Percentiles rank a stretch among this genome's conserved stretches.
Conservation (phyloP, 92 coral and sea anemone species). For the Porites divaricata region DNA sequence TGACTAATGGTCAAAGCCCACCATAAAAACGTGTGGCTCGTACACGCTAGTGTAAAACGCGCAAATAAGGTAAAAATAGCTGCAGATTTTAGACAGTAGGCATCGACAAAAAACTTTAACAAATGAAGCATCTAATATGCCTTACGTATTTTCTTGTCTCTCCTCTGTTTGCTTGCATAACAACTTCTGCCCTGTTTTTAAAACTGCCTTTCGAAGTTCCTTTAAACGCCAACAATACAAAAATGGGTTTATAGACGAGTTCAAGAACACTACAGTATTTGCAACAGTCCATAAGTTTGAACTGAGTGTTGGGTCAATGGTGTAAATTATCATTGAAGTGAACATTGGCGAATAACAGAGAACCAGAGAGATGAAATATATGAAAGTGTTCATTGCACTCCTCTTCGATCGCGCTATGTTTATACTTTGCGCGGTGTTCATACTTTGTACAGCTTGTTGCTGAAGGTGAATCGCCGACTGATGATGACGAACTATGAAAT, state of each 20-base stretch:
- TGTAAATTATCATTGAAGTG: background rate
- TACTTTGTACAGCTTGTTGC: conserved; percentile 4
- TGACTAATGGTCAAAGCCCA: no score
- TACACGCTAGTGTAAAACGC: no score
- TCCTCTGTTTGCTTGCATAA: background rate
- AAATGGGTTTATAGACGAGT: conserved; percentile 19
- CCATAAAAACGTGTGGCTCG: no score
- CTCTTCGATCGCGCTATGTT: conserved; percentile 2
- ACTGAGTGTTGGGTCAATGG: background rate
- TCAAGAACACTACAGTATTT: conserved; percentile 19
- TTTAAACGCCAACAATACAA: conserved; percentile 12
- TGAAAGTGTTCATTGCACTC: conserved; percentile 14
- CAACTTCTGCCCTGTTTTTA: background rate
- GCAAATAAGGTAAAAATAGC: no score
- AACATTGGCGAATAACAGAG: conserved; percentile 13
- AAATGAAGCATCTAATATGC: no score
- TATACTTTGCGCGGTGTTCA: background rate
- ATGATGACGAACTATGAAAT: conserved; percentile 8
- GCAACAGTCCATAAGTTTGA: background rate
- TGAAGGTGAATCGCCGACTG: background rate
- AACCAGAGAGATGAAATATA: background rate
- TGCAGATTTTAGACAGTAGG: no score
- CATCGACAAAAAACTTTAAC: no score
- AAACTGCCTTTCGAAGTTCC: background rate
- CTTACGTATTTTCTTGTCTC: background rate